These are phyloP conservation scores for Vipera ursinii DNA, from an alignment of 2,797 vertebrate genomes.

Conservation along the genomic window DNA sequence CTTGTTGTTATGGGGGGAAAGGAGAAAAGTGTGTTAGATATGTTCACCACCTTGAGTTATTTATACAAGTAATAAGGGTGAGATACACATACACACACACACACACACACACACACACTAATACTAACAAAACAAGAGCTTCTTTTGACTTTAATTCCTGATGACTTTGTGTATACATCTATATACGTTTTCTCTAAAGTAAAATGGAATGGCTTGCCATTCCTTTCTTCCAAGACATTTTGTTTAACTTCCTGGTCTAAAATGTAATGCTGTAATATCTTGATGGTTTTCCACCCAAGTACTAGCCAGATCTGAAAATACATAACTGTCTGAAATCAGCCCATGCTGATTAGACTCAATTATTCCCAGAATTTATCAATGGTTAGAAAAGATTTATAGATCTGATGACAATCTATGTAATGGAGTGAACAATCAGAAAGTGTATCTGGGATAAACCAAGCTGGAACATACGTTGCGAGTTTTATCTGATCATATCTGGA, in stretches of 20 bases:
- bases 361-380: neutral
- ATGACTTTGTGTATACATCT: neutral
- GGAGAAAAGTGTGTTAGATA: neutral
- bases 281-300: neutral
- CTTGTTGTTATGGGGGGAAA: neutral
- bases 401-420: neutral
- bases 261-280: neutral
- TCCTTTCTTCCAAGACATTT: neutral
- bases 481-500: neutral
- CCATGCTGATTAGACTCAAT: neutral
- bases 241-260: neutral
- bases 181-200: neutral
- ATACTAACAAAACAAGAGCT: neutral
- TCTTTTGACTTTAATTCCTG: neutral
- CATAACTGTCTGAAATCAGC: neutral
- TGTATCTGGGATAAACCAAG: neutral
- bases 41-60: neutral
- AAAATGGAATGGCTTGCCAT: neutral
- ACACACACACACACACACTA: neutral
- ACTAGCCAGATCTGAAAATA: neutral
- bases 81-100: too few species aligned
- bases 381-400: neutral
- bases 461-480: neutral
- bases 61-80: neutral
- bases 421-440: neutral